Evolutionary conservation across 1,140 invertebrate species (phyloP), one percentile per base, ranked within the genome.

Genomic region (Dendrolimus kikuchii): DNA sequence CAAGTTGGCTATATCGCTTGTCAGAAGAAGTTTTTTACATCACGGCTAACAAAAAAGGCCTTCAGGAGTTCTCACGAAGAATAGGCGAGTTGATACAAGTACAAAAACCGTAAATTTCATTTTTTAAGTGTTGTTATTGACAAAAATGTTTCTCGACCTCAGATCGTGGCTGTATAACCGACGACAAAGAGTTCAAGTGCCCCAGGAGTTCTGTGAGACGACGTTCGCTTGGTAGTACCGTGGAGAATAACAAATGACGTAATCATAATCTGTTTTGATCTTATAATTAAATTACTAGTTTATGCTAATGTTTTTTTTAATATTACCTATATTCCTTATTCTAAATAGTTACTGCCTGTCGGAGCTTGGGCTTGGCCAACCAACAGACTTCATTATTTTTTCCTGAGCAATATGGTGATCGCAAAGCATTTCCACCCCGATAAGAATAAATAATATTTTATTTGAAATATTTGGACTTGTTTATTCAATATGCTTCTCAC

Each of bases 41-140:
- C 2, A 78, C 75, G 4, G 73, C 71, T 4, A 78, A 78, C 45
- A 67, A 67, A 23, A 78, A 72, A 57, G 75, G 75, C 23, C 60
- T 78, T 5, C 46, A 51, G 9, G 71, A 76, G 54, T 76, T 78
- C 40, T 39, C 67, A 7, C 70, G 60, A 71, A 74, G 64, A 69
- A 72, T 78, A 69, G 73, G 75, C 67, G 62, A 71, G 73, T 74
- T 68, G 44, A 57, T 48, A 53, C 53, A 56, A 53, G 46, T 66
- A 46, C 49, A 62, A 54, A 50, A 64, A 40, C 46, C 7, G 40
- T 53, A 53, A 53, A 57, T 51, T 49, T 55, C 37, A 49, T 49
- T 47, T 47, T 40, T 43, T 53, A 53, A 36, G 46, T 36, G 50
- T 47, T n/a, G 46, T 52, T 48, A 62, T 59, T 61, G 48, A 60